These are phyloP conservation scores for Orussus abietinus DNA, from an alignment of 1,140 invertebrate species.

Conservation along the genomic window DNA sequence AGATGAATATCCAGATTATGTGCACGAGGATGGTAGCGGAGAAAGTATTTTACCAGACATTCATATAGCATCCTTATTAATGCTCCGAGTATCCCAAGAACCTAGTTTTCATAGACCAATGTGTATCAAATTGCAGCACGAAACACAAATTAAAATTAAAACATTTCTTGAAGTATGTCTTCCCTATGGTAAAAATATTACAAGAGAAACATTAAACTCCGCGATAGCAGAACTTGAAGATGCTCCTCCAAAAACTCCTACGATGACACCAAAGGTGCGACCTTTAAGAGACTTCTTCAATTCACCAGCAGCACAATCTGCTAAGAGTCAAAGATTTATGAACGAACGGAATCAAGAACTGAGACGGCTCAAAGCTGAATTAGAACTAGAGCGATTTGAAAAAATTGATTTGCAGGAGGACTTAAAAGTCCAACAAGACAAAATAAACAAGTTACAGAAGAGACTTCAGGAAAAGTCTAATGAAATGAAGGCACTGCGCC, in stretches of 20 bases:
- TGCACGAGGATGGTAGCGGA: slow-evolving; percentile 12
- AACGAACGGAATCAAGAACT: slow-evolving; percentile 38
- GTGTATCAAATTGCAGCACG: slow-evolving; percentile 34
- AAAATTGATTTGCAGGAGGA: slow-evolving; percentile 45
- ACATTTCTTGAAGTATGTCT: slow-evolving; percentile 41
- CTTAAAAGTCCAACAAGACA: slow-evolving; percentile 32
- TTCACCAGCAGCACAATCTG: slow-evolving; percentile 36
- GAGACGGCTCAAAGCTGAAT: slow-evolving; percentile 29
- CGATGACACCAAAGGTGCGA: slow-evolving; percentile 22
- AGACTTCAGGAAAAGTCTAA: slow-evolving; percentile 29
- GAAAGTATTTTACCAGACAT: slow-evolving; percentile 20
- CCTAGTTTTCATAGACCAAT: slow-evolving; percentile 39
- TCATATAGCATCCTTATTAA: slow-evolving; percentile 34
- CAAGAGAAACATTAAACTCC: slow-evolving; percentile 28
- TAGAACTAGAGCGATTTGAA: slow-evolving; percentile 42
- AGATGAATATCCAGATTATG: slow-evolving; percentile 46
- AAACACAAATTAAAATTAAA: slow-evolving; percentile 46
- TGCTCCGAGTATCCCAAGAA: slow-evolving; percentile 38
- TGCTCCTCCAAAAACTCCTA: slow-evolving; percentile 13
- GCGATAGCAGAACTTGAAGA: slow-evolving; percentile 25
- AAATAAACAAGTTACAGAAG: slow-evolving; percentile 35
- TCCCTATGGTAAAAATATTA: slow-evolving; percentile 37
- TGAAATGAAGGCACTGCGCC: slow-evolving; percentile 32
- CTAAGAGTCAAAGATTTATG: slow-evolving; percentile 34
- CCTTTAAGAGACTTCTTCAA: slow-evolving; percentile 38